These are phyloP conservation scores for Oreochromis aureus DNA, from an alignment of 2,113 vertebrate species.

Conservation along the genomic window DNA sequence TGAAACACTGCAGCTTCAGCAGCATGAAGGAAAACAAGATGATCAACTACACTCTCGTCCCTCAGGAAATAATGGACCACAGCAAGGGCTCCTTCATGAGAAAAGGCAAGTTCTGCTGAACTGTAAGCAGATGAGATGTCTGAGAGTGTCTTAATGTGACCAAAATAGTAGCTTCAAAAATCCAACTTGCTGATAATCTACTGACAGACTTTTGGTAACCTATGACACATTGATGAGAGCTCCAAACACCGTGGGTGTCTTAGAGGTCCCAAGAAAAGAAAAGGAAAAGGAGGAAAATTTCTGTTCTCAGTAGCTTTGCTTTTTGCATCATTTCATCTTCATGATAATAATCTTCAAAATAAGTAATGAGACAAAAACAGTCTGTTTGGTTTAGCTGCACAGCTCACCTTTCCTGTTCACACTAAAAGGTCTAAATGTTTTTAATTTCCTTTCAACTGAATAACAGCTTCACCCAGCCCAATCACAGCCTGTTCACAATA, in stretches of 20 bases:
- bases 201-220: neutral
- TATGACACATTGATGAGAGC: neutral
- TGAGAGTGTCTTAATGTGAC: neutral
- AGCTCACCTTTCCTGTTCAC: neutral
- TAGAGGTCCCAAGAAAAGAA: neutral
- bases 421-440: neutral
- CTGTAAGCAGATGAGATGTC: neutral
- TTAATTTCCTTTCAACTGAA: neutral
- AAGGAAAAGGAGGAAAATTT: neutral
- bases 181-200: neutral
- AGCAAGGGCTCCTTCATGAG: constrained; percentile 81
- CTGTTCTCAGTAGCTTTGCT: neutral
- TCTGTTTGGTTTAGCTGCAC: neutral
- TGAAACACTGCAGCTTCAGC: constrained; percentile 74
- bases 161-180: neutral
- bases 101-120: constrained; percentile 69
- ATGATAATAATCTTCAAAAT: neutral
- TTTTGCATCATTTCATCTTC: neutral
- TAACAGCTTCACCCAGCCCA: neutral
- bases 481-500: neutral
- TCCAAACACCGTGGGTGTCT: neutral
- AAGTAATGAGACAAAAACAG: neutral
- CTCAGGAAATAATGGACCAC: constrained; percentile 78
- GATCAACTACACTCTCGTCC: constrained; percentile 77
- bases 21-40: constrained; percentile 80